Conservation (phyloP, 2,888 invertebrate genomes). For the Drosophila anomelani region DNA sequence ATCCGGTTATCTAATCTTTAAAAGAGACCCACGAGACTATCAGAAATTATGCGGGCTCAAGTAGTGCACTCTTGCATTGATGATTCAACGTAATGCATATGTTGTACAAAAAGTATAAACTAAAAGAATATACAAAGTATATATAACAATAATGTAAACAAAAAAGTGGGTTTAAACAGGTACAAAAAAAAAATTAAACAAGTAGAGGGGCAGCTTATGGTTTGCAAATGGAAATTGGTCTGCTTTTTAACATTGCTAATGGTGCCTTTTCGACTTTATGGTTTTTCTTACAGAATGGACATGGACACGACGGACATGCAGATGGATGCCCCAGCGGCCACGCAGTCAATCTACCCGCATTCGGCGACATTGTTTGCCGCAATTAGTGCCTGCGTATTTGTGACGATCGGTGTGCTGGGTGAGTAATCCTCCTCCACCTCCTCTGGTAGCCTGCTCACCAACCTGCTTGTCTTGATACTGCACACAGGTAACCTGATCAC, state of each 20-base stretch:
- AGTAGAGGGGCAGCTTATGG: not conserved
- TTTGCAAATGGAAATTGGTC: not conserved
- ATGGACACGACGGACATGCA: conserved; percentile 27
- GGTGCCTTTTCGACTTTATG: not conserved
- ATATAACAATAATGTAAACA: not conserved
- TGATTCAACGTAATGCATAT: not conserved
- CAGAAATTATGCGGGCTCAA: conserved; percentile 17
- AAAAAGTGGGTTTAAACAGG: not conserved
- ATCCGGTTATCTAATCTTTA: conserved; percentile 13
- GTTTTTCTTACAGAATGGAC: conserved; percentile 16
- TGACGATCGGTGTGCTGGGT: conserved; percentile 92
- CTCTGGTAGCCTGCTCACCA: not conserved
- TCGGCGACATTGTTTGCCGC: conserved; percentile 92
- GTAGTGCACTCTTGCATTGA: not conserved
- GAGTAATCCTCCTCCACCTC: conserved; percentile 80
- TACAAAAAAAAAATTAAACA: no score
- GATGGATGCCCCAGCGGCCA: conserved; percentile 60
- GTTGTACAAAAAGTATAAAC: not conserved
- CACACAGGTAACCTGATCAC: conserved; percentile 92
- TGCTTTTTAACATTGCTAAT: not conserved
- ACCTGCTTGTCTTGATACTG: not conserved
- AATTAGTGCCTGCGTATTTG: conserved; percentile 91
- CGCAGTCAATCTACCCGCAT: conserved; percentile 87
- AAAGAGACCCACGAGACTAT: not conserved
- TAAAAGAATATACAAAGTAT: no score